Evolutionary conservation across 2,113 vertebrate species (phyloP).

Genomic region (Ancistrus triradiatus): DNA sequence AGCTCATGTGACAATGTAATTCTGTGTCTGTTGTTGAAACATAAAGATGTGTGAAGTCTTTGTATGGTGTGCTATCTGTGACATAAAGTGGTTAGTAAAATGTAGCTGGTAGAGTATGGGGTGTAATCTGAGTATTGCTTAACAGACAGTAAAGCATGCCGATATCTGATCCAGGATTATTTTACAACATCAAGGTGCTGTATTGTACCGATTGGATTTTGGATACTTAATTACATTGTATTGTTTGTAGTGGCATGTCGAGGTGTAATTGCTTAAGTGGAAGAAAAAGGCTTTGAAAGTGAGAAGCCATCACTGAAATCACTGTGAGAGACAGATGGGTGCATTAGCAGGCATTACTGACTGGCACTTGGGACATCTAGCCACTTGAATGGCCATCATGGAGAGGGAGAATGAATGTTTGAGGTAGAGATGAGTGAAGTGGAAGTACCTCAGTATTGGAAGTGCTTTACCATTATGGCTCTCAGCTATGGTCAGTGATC

Average conservation of each 20-base stretch:
- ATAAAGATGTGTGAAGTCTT: not conserved
- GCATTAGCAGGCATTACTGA: conserved; percentile 20
- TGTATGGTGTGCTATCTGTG: not conserved
- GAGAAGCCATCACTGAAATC: not conserved
- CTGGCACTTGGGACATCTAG: not conserved
- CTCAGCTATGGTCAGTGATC: conserved; percentile 8
- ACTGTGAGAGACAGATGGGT: not conserved
- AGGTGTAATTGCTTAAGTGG: not conserved
- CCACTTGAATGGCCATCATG: not conserved
- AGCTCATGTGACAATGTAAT: no score
- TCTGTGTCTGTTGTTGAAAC: not conserved
- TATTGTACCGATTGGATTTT: conserved; percentile 13
- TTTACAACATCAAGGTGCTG: not conserved
- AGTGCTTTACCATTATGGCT: conserved; percentile 54
- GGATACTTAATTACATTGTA: conserved; percentile 5
- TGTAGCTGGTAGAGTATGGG: no score
- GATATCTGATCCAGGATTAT: no score
- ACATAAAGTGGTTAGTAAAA: not conserved
- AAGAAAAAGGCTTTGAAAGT: conserved; percentile 7
- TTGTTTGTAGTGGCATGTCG: not conserved
- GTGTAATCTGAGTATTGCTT: no score
- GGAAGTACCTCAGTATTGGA: conserved; percentile 36
- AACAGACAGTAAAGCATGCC: no score
- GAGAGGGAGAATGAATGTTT: not conserved
- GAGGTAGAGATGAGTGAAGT: conserved; percentile 24